phyloP scores from a whole-genome alignment of 2,113 vertebrate genomes.

The Colinus virginianus region DNA sequence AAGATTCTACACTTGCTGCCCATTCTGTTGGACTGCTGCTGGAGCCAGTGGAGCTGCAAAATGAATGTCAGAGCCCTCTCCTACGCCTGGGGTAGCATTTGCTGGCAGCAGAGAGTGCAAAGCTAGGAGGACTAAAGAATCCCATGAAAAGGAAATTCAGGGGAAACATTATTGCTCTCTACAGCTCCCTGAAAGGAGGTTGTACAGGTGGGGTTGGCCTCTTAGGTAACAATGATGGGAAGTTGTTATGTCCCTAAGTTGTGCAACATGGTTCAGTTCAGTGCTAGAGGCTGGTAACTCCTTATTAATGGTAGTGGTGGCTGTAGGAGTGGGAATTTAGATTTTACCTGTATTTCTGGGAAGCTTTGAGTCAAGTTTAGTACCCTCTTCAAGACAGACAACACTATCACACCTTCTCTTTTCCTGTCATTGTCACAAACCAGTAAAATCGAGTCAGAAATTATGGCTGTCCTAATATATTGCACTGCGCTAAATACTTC shows the following conservation, averaged over 20 bases:
- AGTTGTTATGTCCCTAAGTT: too few species aligned
- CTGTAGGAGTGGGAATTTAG: neutral
- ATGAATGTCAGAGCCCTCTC: neutral
- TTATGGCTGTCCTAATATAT: neutral
- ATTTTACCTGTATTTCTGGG: neutral
- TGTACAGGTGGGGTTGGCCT: too few species aligned
- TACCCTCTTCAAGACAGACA: neutral
- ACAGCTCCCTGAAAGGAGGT: too few species aligned
- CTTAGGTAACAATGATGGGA: too few species aligned
- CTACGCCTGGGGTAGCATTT: neutral
- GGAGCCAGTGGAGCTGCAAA: neutral
- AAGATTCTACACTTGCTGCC: fast-evolving
- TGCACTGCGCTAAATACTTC: neutral
- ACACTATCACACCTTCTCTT: neutral
- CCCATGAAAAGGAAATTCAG: too few species aligned
- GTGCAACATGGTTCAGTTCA: too few species aligned
- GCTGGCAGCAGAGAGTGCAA: neutral
- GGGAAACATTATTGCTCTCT: too few species aligned
- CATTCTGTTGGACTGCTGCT: neutral
- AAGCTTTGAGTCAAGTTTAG: neutral
- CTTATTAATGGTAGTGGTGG: neutral
- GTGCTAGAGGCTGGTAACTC: neutral
- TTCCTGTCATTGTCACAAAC: neutral
- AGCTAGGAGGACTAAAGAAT: fast-evolving
- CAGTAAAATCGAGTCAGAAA: neutral